Conservation (phyloP, 2,888 invertebrate species). For the Oxystoma pomonae region DNA sequence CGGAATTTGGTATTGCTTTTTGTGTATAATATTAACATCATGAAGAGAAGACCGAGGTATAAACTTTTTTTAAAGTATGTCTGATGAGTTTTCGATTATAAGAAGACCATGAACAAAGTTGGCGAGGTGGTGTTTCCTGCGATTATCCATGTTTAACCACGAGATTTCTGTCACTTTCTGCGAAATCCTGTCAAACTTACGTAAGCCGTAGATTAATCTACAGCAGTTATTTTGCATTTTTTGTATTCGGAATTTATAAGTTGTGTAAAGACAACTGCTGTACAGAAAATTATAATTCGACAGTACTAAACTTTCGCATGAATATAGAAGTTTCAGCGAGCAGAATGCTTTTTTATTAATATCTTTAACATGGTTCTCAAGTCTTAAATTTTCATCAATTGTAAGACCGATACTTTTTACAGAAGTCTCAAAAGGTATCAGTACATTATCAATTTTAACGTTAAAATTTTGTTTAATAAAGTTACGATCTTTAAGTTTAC, state of each 20-base stretch:
- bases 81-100: too few species aligned
- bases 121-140: background rate
- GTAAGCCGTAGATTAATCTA: conserved; percentile 7
- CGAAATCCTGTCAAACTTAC: conserved; percentile 9
- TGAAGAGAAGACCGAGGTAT: too few species aligned
- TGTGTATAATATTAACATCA: too few species aligned
- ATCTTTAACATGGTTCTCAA: background rate
- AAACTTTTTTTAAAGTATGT: too few species aligned
- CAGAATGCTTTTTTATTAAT: background rate
- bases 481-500: background rate
- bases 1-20: too few species aligned
- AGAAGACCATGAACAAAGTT: background rate
- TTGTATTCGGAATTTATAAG: too few species aligned
- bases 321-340: conserved; percentile 5
- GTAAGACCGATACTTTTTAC: conserved; percentile 7
- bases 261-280: too few species aligned
- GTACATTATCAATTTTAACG: conserved; percentile 2
- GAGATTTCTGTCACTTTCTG: background rate
- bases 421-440: background rate
- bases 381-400: conserved; percentile 4
- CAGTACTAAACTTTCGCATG: conserved; percentile 6
- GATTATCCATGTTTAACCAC: conserved; percentile 3
- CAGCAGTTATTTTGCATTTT: too few species aligned
- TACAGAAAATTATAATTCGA: conserved; percentile 9
- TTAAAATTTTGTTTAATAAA: conserved; percentile 6